A percentile compares a stretch with the other conserved stretches of the same genome.
Evolutionary conservation across 2,797 vertebrate species (phyloP).

Genomic region (Eleutherodactylus coqui): DNA sequence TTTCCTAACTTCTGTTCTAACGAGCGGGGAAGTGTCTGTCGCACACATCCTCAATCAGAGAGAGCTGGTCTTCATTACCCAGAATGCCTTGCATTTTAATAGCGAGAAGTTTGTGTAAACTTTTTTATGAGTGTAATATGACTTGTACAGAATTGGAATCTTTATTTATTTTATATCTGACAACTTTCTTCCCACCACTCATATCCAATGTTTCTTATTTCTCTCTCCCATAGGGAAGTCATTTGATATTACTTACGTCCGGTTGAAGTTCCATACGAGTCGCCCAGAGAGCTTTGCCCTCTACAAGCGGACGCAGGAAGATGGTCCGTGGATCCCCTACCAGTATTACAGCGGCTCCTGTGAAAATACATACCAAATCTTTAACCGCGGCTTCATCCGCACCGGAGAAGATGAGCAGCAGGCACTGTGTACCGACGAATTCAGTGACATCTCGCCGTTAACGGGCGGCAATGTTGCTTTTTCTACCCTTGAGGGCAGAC

Average conservation of each 20-base stretch:
- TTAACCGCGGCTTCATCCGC: slow-evolving; percentile 86
- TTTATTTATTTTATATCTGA: neutral
- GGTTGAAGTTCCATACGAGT: slow-evolving; percentile 97
- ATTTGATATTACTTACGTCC: slow-evolving; percentile 97
- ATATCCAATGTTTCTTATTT: neutral
- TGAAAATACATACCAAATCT: slow-evolving; percentile 89
- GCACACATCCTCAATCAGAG: neutral
- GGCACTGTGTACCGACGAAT: slow-evolving; percentile 93
- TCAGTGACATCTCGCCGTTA: slow-evolving; percentile 97
- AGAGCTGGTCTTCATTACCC: neutral
- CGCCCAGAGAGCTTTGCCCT: slow-evolving; percentile 95
- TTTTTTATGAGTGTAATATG: neutral
- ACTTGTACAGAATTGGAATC: neutral
- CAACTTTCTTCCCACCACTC: neutral
- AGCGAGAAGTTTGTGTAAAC: too few relatives aligned
- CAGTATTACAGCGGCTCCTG: slow-evolving; percentile 98
- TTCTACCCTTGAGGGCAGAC: slow-evolving; percentile 92
- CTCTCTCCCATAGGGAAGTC: slow-evolving; percentile 81
- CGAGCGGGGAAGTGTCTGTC: slow-evolving; percentile 14
- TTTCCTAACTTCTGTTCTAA: slow-evolving; percentile 37
- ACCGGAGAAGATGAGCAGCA: slow-evolving; percentile 93
- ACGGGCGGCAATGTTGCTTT: slow-evolving; percentile 96
- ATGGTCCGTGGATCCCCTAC: slow-evolving; percentile 89
- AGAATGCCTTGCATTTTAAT: neutral
- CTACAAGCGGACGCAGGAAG: slow-evolving; percentile 88